phyloP scores from a whole-genome alignment of 2,113 vertebrate species.

The Melanerpes formicivorus region DNA sequence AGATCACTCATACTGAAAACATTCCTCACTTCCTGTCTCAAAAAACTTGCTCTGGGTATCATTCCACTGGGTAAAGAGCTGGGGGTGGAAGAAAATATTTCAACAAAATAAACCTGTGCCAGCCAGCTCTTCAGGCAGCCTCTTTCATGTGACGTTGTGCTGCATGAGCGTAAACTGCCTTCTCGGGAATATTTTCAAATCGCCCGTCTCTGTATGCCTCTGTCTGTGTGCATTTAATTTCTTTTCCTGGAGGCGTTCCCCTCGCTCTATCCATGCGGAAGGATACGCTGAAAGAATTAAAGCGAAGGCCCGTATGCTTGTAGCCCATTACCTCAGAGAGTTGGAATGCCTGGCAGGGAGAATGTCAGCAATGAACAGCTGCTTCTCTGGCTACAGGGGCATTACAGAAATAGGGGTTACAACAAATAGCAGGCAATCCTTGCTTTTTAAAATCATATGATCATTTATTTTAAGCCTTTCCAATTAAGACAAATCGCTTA shows the following conservation, averaged over 20 bases:
- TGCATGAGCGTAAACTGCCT: background rate
- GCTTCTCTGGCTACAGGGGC: conserved; percentile 68
- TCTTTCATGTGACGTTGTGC: background rate
- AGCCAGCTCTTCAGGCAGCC: background rate
- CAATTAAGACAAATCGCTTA: conserved; percentile 53
- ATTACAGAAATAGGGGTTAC: conserved; percentile 75
- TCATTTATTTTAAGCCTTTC: conserved; percentile 75
- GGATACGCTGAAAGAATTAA: conserved; percentile 73
- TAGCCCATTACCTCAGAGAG: conserved; percentile 89
- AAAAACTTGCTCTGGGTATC: conserved; percentile 62
- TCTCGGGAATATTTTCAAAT: conserved; percentile 8
- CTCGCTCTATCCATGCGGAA: conserved; percentile 73
- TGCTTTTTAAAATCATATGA: conserved; percentile 73
- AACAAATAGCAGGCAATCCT: conserved; percentile 70
- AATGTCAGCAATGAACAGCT: conserved; percentile 84
- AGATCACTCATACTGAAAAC: conserved; percentile 72
- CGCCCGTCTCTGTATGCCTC: background rate
- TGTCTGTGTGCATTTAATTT: conserved; percentile 51
- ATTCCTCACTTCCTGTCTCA: conserved; percentile 87
- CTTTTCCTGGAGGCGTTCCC: conserved; percentile 71
- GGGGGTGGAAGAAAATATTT: conserved; percentile 46
- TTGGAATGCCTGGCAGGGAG: conserved; percentile 90
- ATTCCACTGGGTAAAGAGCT: conserved; percentile 78
- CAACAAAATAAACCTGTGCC: conserved; percentile 12
- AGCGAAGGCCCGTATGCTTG: conserved; percentile 60